A percentile compares a stretch with the other conserved stretches of the same genome.
phyloP scores from a whole-genome alignment of 1,140 invertebrate genomes.

The Drosophila guanche region DNA sequence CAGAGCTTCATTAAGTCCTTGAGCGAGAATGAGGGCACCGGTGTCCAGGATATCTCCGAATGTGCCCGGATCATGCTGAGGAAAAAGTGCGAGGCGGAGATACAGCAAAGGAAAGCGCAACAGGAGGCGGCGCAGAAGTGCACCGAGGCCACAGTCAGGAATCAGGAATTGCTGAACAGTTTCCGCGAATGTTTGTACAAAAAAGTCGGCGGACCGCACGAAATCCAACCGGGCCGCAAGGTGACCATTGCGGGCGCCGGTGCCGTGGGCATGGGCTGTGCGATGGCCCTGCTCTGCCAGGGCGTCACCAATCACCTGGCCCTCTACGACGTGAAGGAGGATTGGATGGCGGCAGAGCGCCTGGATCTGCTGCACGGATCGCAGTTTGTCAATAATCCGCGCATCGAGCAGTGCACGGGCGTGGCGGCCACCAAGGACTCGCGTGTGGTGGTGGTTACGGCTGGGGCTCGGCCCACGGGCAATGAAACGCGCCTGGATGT shows the following conservation, averaged over 20 bases:
- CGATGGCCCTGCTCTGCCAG: conserved; percentile 28
- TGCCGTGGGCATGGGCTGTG: conserved; percentile 35
- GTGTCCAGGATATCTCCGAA: too few species aligned
- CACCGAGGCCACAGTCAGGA: too few species aligned
- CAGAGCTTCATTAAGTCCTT: too few species aligned
- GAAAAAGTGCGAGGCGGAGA: too few species aligned
- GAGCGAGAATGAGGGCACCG: too few species aligned
- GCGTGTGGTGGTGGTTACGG: conserved; percentile 91
- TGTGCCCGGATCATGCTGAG: too few species aligned
- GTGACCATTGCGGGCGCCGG: conserved; percentile 42
- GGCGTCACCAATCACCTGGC: conserved; percentile 29
- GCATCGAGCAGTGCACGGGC: background rate
- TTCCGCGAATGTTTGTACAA: conserved; percentile 25
- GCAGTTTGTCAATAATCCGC: conserved; percentile 18
- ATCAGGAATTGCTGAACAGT: background rate
- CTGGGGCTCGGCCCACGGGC: conserved; percentile 91
- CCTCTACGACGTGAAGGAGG: conserved; percentile 20
- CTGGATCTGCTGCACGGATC: conserved; percentile 33
- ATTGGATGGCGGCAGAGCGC: conserved; percentile 6
- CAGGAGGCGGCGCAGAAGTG: background rate
- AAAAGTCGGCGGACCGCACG: background rate
- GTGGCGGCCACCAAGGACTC: conserved; percentile 89
- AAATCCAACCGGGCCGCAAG: conserved; percentile 31
- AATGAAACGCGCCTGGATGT: conserved; percentile 91
- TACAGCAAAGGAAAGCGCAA: too few species aligned